Percentiles rank a stretch among this genome's conserved stretches.
phyloP scores from a whole-genome alignment of 2,888 invertebrate species.

The Epiblema foenella region DNA sequence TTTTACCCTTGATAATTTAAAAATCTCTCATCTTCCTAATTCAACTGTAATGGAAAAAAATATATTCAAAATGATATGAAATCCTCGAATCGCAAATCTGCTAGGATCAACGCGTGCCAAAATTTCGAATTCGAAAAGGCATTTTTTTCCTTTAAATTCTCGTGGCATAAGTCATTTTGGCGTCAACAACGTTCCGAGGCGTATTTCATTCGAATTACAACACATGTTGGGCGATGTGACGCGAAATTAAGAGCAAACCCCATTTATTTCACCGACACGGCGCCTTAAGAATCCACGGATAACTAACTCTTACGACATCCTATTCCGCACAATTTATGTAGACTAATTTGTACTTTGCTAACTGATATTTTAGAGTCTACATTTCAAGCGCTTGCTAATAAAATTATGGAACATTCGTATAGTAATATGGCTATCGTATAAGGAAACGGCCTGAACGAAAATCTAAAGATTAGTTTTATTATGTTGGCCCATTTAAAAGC shows the following conservation, averaged over 20 bases:
- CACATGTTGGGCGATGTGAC: constrained; percentile 14
- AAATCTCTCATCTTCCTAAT: neutral
- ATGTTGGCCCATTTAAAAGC: neutral
- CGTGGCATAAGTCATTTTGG: neutral
- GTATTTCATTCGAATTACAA: constrained; percentile 23
- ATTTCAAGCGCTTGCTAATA: neutral
- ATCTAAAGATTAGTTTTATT: constrained; percentile 9
- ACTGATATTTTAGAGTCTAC: neutral
- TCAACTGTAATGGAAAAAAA: neutral
- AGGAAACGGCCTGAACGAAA: neutral
- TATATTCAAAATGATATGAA: constrained; percentile 22
- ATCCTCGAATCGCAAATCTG: constrained; percentile 33
- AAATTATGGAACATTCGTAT: neutral
- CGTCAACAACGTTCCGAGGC: constrained; percentile 10
- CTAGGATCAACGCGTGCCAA: constrained; percentile 32
- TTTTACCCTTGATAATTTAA: too few species aligned
- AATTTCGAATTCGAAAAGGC: neutral
- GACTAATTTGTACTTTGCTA: neutral
- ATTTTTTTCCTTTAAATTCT: too few species aligned
- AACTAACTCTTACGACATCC: neutral
- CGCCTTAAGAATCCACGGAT: constrained; percentile 8
- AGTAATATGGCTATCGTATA: neutral
- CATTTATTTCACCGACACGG: constrained; percentile 4
- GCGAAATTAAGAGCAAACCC: constrained; percentile 14
- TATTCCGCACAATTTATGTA: neutral